phyloP scores from a whole-genome alignment of 1,140 invertebrate genomes.

The Delia radicum region DNA sequence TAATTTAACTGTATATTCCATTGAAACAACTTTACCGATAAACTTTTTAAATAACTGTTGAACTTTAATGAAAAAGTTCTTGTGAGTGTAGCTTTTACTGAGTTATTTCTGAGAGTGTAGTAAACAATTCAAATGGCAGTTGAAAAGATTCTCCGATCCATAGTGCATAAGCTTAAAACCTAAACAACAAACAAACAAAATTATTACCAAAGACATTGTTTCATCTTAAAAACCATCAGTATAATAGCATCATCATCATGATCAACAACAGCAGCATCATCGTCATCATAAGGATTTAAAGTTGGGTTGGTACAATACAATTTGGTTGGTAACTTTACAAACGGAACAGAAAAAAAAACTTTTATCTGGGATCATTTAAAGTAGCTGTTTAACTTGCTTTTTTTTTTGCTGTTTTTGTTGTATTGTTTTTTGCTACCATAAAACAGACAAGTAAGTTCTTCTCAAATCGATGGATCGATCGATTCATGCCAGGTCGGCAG shows the following conservation, averaged over 20 bases:
- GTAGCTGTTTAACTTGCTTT: too few species aligned
- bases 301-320: background rate
- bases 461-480: background rate
- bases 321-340: background rate
- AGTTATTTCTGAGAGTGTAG: too few species aligned
- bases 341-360: background rate
- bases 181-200: background rate
- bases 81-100: too few species aligned
- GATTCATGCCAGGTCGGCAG: slow-evolving; percentile 13
- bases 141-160: too few species aligned
- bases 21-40: too few species aligned
- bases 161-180: too few species aligned
- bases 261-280: background rate
- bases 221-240: background rate
- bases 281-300: background rate
- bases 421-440: background rate
- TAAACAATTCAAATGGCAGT: too few species aligned
- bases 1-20: too few species aligned
- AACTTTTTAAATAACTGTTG: too few species aligned
- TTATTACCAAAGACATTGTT: background rate
- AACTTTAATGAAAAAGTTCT: too few species aligned
- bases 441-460: slow-evolving; percentile 1
- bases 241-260: background rate
- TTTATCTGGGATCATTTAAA: background rate
- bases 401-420: background rate